Conservation (phyloP, 1,140 invertebrate species). For the Drosophila busckii region DNA sequence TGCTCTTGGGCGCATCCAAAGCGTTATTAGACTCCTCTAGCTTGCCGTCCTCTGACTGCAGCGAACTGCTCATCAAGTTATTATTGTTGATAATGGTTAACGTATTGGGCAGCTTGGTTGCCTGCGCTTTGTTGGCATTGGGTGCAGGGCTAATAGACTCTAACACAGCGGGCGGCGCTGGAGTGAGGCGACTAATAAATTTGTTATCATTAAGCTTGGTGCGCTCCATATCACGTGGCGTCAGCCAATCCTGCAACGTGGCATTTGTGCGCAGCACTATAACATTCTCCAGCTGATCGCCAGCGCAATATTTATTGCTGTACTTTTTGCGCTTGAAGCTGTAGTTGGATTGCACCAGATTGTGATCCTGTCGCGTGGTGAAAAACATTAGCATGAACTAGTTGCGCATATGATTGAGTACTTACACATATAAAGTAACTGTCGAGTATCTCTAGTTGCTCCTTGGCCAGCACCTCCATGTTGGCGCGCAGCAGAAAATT, state of each 20-base stretch:
- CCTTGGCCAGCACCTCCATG: slow-evolving; percentile 55
- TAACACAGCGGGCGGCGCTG: too few species aligned
- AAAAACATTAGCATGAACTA: background rate
- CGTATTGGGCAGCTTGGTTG: slow-evolving; percentile 66
- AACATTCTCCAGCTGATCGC: slow-evolving; percentile 70
- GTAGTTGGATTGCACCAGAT: slow-evolving; percentile 78
- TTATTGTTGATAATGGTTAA: slow-evolving; percentile 75
- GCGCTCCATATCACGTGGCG: slow-evolving; percentile 58
- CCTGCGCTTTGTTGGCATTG: slow-evolving; percentile 51
- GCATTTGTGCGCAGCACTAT: slow-evolving; percentile 74
- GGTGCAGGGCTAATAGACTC: too few species aligned
- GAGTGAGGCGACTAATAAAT: slow-evolving; percentile 41
- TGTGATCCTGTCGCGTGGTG: slow-evolving; percentile 70
- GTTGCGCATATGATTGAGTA: background rate
- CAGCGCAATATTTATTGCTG: slow-evolving; percentile 56
- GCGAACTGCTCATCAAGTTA: slow-evolving; percentile 37
- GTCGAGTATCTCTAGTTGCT: slow-evolving; percentile 73
- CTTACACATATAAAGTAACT: slow-evolving; percentile 79
- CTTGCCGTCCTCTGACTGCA: slow-evolving; percentile 63
- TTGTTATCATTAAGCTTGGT: slow-evolving; percentile 51
- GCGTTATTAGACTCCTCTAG: slow-evolving; percentile 9
- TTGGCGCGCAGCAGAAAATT: slow-evolving; percentile 74
- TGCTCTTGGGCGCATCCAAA: slow-evolving; percentile 27
- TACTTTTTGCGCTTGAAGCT: slow-evolving; percentile 78
- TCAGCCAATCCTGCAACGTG: slow-evolving; percentile 54